These are phyloP conservation scores for Loxodonta africana DNA, from an alignment of 2,113 vertebrate species.

Conservation along the genomic window DNA sequence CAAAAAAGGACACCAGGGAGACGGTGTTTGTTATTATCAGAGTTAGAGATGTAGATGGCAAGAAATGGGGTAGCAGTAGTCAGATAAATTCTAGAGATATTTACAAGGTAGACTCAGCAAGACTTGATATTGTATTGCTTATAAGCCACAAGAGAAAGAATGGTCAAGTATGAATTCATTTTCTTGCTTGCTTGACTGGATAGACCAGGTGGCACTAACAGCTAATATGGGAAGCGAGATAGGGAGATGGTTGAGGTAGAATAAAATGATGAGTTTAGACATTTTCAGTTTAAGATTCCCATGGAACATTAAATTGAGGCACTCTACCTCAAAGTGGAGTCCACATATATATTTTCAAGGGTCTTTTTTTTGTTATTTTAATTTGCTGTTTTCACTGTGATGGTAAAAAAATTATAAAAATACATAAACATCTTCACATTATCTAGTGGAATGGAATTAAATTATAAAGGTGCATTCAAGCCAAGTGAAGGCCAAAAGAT, in stretches of 20 bases:
- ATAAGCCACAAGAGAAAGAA: background rate
- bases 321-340: background rate
- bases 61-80: background rate
- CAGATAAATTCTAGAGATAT: conserved; percentile 28
- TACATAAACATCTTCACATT: background rate
- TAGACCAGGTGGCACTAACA: background rate
- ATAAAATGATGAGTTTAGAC: background rate
- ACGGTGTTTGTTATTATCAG: background rate
- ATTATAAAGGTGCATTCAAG: background rate
- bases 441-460: background rate
- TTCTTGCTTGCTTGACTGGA: background rate
- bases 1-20: conserved; percentile 21
- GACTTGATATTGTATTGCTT: background rate
- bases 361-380: background rate
- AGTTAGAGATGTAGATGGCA: background rate
- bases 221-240: background rate
- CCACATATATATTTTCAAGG: background rate
- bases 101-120: background rate
- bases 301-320: background rate
- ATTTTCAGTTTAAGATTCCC: background rate
- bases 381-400: conserved; percentile 16
- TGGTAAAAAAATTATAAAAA: background rate
- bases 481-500: background rate
- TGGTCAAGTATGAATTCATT: background rate
- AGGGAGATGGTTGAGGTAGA: background rate